A percentile compares a stretch with the other conserved stretches of the same genome.
Evolutionary conservation across 92 coral and sea anemone genomes (phyloP).

Genomic region (Epizoanthus illoricatus): DNA sequence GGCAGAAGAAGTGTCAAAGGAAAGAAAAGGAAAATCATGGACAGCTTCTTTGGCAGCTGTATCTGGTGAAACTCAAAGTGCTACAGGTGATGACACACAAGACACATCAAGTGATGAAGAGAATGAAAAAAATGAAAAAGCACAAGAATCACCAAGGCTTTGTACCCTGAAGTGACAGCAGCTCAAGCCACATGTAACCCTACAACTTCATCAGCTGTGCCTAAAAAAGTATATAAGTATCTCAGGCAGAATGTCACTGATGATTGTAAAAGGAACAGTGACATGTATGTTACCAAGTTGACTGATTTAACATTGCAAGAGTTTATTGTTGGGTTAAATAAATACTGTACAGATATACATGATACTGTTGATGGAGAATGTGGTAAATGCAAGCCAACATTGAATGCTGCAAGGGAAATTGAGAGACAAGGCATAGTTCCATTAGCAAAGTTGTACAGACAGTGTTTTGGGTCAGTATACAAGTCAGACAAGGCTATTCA

Average conservation of each 20-base stretch:
- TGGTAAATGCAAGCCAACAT: constrained; percentile 15
- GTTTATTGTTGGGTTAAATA: constrained; percentile 20
- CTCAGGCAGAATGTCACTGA: constrained; percentile 27
- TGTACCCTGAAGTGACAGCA: not conserved
- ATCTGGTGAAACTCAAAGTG: too few species aligned
- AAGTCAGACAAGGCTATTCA: constrained; percentile 41
- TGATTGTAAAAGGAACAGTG: constrained; percentile 19
- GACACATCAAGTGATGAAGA: not conserved
- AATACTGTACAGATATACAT: constrained; percentile 15
- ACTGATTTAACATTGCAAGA: constrained; percentile 37
- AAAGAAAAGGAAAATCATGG: not conserved
- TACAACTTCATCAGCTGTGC: not conserved
- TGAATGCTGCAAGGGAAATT: constrained; percentile 30
- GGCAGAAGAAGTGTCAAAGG: not conserved
- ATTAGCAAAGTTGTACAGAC: constrained; percentile 25
- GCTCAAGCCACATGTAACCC: too few species aligned
- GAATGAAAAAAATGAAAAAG: not conserved
- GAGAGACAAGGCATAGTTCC: constrained; percentile 20
- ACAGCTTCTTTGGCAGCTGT: too few species aligned
- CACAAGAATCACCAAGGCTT: not conserved
- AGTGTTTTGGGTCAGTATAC: constrained; percentile 34
- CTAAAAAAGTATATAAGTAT: constrained; percentile 17
- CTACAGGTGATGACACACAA: too few species aligned
- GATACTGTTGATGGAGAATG: constrained; percentile 7
- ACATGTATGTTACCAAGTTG: constrained; percentile 28